Conservation (phyloP, 2,888 invertebrate genomes). For the Hofmannophila pseudospretella region DNA sequence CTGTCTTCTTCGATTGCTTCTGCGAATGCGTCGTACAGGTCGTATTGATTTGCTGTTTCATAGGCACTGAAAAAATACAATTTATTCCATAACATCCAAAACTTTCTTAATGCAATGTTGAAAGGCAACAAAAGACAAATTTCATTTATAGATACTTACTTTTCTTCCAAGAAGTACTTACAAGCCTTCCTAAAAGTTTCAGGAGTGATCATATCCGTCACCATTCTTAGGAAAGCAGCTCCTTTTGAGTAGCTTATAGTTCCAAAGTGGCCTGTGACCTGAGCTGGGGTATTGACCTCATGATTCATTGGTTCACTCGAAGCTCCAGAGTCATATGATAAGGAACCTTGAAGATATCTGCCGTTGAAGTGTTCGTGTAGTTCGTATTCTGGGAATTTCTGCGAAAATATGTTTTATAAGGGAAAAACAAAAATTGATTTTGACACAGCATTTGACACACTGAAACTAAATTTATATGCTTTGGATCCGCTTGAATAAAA, state of each 20-base stretch:
- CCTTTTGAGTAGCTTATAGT: slow-evolving; percentile 84
- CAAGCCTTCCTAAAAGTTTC: slow-evolving; percentile 49
- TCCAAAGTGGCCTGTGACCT: slow-evolving; percentile 82
- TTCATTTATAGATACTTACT: slow-evolving; percentile 60
- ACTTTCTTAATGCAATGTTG: background rate
- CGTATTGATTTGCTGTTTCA: slow-evolving; percentile 61
- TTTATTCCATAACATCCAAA: background rate
- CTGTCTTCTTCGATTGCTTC: slow-evolving; percentile 45
- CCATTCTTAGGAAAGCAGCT: slow-evolving; percentile 64
- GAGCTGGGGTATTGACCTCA: slow-evolving; percentile 78
- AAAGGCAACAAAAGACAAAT: too few species aligned
- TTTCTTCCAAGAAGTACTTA: slow-evolving; percentile 51
- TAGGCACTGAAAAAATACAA: slow-evolving; percentile 41
- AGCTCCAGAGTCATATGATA: slow-evolving; percentile 61
- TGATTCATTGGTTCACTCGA: slow-evolving; percentile 76
- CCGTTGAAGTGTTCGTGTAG: slow-evolving; percentile 85
- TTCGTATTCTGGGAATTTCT: slow-evolving; percentile 81
- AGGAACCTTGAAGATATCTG: slow-evolving; percentile 81
- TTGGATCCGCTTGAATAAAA: too few species aligned
- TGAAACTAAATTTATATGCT: too few species aligned
- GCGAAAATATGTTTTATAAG: slow-evolving; percentile 13
- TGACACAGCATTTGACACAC: too few species aligned
- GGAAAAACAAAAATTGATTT: too few species aligned
- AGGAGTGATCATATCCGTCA: slow-evolving; percentile 49
- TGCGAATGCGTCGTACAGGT: slow-evolving; percentile 68